Percentiles rank a stretch among this genome's conserved stretches.
Conservation (phyloP, 2,113 vertebrate species). For the Oxygymnocypris stewartii region DNA sequence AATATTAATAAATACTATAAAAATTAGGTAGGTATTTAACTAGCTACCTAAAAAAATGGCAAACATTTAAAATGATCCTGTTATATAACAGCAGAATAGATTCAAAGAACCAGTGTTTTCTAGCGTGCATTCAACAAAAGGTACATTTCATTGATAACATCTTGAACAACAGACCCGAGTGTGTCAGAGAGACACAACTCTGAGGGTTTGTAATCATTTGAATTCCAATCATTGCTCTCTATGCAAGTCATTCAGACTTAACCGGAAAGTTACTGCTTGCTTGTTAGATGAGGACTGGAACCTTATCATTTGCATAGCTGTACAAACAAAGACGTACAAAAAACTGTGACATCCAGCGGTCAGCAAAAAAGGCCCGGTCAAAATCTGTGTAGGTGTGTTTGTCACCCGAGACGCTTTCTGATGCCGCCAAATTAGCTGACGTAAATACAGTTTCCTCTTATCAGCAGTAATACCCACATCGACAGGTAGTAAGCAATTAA, state of each 20-base stretch:
- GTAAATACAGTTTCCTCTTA: conserved; percentile 21
- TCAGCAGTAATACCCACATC: conserved; percentile 28
- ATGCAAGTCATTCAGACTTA: conserved; percentile 58
- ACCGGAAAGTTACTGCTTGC: conserved; percentile 61
- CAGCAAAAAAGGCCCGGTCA: background rate
- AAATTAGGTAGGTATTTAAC: background rate
- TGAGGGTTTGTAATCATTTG: conserved; percentile 56
- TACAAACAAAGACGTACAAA: background rate
- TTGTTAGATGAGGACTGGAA: background rate
- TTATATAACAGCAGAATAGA: too few species aligned
- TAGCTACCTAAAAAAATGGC: background rate
- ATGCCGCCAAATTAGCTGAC: conserved; percentile 24
- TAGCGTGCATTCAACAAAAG: background rate
- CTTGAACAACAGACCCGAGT: background rate
- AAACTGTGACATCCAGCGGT: background rate
- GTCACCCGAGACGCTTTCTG: conserved; percentile 16
- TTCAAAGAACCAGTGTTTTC: background rate
- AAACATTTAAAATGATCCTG: background rate
- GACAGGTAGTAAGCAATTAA: conserved; percentile 51
- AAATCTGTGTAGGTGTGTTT: background rate
- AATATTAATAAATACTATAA: background rate
- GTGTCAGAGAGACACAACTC: conserved; percentile 6
- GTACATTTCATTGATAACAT: conserved; percentile 28
- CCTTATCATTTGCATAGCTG: conserved; percentile 1
- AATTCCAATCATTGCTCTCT: conserved; percentile 68